Base-by-base conservation (phyloP, 1,140 invertebrate genomes). In the Batillaria attramentaria region DNA sequence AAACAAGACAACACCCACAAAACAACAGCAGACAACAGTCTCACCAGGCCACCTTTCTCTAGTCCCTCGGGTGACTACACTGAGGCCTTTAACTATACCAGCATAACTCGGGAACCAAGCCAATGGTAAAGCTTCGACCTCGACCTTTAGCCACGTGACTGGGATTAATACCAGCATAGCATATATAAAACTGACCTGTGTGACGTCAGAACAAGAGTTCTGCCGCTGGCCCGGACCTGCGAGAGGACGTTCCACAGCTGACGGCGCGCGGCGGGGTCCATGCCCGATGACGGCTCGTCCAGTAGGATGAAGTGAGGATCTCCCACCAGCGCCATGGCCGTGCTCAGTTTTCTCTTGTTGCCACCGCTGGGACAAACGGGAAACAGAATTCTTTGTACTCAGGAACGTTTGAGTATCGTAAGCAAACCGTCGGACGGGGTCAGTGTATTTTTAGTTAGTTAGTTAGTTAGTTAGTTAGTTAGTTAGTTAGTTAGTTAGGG, bases 341-440 rank as follows among this genome's bases (percentile, higher is more conserved):
- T 96, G 82, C 96, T 98, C 37, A 99, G 91, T 90, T 99, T 98
- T 60, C 98, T 93, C 89, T 98, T 98, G 84, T 98, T 99, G 0
- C 98, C 98, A 46, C 88, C 88, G 82, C 88, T 89, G 78, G 43
- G n/a, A n/a, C n/a, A n/a, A n/a, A n/a, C n/a, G n/a, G n/a, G n/a
- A n/a, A n/a, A n/a, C n/a, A n/a, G n/a, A n/a, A n/a, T n/a, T n/a
- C n/a, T n/a, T n/a, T n/a, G n/a, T n/a, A n/a, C n/a, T n/a, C n/a
- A n/a, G n/a, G n/a, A n/a, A n/a, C n/a, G n/a, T n/a, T n/a, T n/a
- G n/a, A n/a, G n/a, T n/a, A n/a, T n/a, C n/a, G n/a, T n/a, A n/a
- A n/a, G n/a, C n/a, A n/a, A n/a, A n/a, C n/a, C n/a, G n/a, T n/a
- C n/a, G n/a, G n/a, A n/a, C n/a, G n/a, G n/a, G n/a, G n/a, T n/a